phyloP scores from a whole-genome alignment of 64 coral and sea anemone genomes.

The Actinia tenebrosa region DNA sequence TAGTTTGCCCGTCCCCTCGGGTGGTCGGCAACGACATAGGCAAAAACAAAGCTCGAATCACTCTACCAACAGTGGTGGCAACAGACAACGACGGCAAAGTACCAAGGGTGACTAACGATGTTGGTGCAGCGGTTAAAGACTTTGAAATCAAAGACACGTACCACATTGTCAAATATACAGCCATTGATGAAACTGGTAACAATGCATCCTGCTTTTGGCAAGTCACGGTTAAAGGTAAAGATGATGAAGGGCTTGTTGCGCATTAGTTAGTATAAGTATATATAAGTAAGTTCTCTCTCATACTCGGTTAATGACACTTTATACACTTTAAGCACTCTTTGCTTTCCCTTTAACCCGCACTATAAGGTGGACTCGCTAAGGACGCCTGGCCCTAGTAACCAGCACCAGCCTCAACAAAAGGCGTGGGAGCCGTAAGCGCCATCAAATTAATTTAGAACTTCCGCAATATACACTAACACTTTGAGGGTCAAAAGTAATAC shows the following conservation, averaged over 20 bases:
- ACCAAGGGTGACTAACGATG: constrained; percentile 47
- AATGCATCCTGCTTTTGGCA: constrained; percentile 55
- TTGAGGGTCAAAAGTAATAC: too few species aligned
- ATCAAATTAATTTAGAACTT: too few species aligned
- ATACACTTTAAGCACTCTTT: too few species aligned
- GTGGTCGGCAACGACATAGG: constrained; percentile 53
- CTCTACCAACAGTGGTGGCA: constrained; percentile 43
- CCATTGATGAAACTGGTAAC: constrained; percentile 57
- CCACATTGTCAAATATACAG: constrained; percentile 67
- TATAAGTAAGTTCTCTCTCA: too few species aligned
- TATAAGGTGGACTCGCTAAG: too few species aligned
- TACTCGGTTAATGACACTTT: too few species aligned
- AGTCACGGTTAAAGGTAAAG: constrained; percentile 70
- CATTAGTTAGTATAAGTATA: too few species aligned
- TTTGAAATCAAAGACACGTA: constrained; percentile 48
- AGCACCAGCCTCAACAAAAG: too few species aligned
- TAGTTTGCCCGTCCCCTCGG: constrained; percentile 46
- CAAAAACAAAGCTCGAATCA: constrained; percentile 33
- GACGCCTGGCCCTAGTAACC: too few species aligned
- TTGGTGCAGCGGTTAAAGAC: constrained; percentile 34
- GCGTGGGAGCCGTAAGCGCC: too few species aligned
- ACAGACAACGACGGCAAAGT: constrained; percentile 74
- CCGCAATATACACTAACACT: too few species aligned
- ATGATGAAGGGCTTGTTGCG: background rate
- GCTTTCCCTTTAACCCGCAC: too few species aligned